phyloP scores from a whole-genome alignment of 1,140 invertebrate genomes.

The Caenorhabditis tropicalis region DNA sequence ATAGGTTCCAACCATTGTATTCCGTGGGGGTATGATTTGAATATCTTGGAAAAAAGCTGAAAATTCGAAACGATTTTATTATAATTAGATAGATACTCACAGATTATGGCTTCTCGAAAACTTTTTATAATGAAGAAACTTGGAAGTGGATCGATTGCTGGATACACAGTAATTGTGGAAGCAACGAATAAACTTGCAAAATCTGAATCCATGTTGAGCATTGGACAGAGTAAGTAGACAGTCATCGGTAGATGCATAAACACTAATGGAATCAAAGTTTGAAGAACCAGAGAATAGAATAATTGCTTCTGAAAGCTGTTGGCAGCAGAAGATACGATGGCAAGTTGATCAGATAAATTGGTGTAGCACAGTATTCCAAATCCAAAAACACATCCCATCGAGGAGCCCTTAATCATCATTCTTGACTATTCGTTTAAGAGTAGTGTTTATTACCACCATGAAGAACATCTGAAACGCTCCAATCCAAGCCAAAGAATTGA shows the following conservation, averaged over 20 bases:
- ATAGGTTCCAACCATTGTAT: not conserved
- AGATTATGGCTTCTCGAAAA: not conserved
- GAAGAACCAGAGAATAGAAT: not conserved
- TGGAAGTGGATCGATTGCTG: not conserved
- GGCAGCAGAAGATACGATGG: not conserved
- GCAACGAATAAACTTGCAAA: not conserved
- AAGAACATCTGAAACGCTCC: not conserved
- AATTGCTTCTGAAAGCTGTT: not conserved
- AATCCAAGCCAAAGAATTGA: not conserved
- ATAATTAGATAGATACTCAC: not conserved
- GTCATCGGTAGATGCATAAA: not conserved
- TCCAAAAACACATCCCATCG: not conserved
- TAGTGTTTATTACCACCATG: not conserved
- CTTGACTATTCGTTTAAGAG: not conserved
- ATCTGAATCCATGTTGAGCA: not conserved
- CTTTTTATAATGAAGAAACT: not conserved
- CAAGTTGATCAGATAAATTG: not conserved
- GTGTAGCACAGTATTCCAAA: not conserved
- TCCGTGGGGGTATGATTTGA: not conserved
- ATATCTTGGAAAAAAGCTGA: not conserved
- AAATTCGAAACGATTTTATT: not conserved
- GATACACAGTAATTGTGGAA: not conserved
- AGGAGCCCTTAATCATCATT: not conserved
- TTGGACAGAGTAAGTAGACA: not conserved
- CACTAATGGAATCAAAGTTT: not conserved